Evolutionary conservation across 2,888 invertebrate genomes (phyloP).

Genomic region (Stenodera caucasica): DNA sequence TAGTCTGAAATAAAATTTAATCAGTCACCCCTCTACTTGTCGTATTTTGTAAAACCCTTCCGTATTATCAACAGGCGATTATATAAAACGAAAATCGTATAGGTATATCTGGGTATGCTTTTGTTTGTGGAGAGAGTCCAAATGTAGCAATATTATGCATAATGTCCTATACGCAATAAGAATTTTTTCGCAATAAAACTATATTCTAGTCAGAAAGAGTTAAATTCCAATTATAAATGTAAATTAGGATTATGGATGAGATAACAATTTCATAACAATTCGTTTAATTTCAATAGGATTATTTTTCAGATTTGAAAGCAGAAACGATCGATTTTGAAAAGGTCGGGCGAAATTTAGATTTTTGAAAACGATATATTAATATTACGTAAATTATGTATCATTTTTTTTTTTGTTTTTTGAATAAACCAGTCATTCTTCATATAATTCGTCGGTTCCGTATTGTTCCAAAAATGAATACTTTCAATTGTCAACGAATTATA

Average conservation of each 20-base stretch:
- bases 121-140: slow-evolving; percentile 31
- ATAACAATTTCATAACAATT: not conserved
- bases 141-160: slow-evolving; percentile 35
- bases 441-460: not conserved
- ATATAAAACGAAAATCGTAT: slow-evolving; percentile 27
- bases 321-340: not conserved
- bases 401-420: not conserved
- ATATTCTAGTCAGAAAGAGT: too few species aligned
- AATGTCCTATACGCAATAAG: too few species aligned
- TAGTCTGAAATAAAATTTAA: not conserved
- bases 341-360: not conserved
- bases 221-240: too few species aligned
- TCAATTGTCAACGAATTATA: not conserved
- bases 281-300: not conserved
- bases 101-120: not conserved
- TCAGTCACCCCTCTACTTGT: slow-evolving; percentile 15
- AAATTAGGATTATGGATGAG: too few species aligned
- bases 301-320: not conserved
- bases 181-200: too few species aligned
- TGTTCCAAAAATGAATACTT: not conserved
- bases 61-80: slow-evolving; percentile 24
- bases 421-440: not conserved
- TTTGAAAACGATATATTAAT: too few species aligned
- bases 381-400: not conserved
- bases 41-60: slow-evolving; percentile 16